Conservation (phyloP, 2,113 vertebrate genomes). For the Accipiter cooperii region DNA sequence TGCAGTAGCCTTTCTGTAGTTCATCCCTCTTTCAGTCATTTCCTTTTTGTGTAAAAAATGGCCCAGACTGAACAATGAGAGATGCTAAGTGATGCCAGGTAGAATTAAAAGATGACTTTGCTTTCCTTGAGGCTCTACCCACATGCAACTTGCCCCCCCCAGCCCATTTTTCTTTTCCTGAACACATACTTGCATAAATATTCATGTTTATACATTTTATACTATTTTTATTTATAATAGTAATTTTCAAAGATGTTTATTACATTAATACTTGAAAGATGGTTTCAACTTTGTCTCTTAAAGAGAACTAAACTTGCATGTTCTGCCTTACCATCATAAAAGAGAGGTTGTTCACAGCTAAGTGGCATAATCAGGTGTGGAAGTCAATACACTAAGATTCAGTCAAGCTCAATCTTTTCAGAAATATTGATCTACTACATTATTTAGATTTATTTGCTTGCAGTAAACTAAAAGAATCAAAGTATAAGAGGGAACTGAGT, state of each 20-base stretch:
- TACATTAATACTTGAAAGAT: not conserved
- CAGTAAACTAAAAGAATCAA: not conserved
- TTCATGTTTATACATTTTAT: not conserved
- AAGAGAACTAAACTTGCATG: not conserved
- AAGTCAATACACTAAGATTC: not conserved
- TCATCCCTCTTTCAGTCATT: not conserved
- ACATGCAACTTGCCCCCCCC: rapidly evolving
- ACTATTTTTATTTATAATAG: not conserved
- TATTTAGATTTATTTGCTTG: not conserved
- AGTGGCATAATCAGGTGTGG: not conserved
- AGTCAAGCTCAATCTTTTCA: not conserved
- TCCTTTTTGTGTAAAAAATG: not conserved
- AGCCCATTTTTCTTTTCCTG: not conserved
- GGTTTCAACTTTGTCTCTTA: not conserved
- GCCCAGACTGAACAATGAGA: not conserved
- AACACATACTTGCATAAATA: not conserved
- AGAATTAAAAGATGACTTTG: not conserved
- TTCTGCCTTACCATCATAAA: not conserved
- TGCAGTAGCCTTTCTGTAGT: not conserved
- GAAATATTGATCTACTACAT: not conserved
- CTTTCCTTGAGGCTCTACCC: not conserved
- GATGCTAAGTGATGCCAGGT: not conserved
- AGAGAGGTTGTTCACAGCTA: not conserved
- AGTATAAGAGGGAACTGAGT: not conserved
- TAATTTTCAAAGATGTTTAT: not conserved